Evolutionary conservation across 2,888 invertebrate species (phyloP).

Genomic region (Rambutsinella grinnellia): DNA sequence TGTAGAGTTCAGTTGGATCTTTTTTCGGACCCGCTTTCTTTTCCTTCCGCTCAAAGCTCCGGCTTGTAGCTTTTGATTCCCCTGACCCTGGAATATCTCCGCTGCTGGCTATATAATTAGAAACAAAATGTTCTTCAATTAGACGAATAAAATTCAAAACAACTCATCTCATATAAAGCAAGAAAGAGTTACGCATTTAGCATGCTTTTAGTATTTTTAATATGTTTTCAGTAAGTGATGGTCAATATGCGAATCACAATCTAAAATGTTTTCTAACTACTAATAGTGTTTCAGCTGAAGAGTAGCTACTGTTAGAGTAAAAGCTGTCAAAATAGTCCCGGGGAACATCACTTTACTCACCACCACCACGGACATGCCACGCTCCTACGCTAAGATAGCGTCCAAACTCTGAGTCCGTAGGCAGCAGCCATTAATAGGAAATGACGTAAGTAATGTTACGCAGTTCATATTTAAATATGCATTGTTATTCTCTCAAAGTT

Average conservation of each 20-base stretch:
- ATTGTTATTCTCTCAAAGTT: background rate
- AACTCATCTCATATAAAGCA: too few species aligned
- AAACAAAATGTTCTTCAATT: too few species aligned
- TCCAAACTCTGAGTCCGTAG: slow-evolving; percentile 63
- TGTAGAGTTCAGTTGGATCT: slow-evolving; percentile 56
- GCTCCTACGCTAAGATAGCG: slow-evolving; percentile 66
- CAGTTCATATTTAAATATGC: background rate
- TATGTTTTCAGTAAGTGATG: too few species aligned
- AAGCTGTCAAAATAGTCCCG: too few species aligned
- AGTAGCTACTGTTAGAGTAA: too few species aligned
- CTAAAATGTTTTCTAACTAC: too few species aligned
- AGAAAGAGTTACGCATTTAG: too few species aligned
- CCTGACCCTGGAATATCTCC: slow-evolving; percentile 54
- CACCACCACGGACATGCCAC: slow-evolving; percentile 63
- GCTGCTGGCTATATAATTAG: slow-evolving; percentile 63
- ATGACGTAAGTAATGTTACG: slow-evolving; percentile 11
- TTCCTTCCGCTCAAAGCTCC: slow-evolving; percentile 41
- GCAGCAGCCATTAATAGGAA: slow-evolving; percentile 36
- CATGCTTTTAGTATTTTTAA: too few species aligned
- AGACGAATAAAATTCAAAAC: too few species aligned
- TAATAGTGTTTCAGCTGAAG: too few species aligned
- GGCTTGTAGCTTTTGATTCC: slow-evolving; percentile 38
- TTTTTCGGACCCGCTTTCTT: slow-evolving; percentile 54
- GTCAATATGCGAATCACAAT: too few species aligned
- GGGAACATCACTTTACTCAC: slow-evolving; percentile 55